Conservation (phyloP, 2,113 vertebrate species). For the Pseudorectes ferrugineus region DNA sequence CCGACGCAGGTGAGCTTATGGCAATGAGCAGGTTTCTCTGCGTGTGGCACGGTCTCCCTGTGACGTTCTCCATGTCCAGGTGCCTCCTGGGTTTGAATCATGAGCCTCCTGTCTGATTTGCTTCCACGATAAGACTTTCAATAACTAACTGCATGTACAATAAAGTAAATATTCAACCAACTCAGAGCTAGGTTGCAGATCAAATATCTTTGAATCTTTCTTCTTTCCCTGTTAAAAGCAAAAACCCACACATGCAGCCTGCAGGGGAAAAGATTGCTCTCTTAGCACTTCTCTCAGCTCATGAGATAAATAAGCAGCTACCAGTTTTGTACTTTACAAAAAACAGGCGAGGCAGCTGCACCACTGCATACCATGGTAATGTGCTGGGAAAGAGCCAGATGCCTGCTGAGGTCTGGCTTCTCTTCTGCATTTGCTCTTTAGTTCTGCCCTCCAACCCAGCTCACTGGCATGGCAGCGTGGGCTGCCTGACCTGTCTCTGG, state of each 20-base stretch:
- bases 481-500: background rate
- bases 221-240: background rate
- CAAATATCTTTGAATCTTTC: background rate
- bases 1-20: accelerated
- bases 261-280: background rate
- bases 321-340: background rate
- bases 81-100: background rate
- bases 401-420: background rate
- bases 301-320: slow-evolving; percentile 10
- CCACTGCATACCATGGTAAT: background rate
- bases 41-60: accelerated
- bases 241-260: background rate
- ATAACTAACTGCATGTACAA: background rate
- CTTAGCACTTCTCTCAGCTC: background rate
- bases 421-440: background rate
- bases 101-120: background rate
- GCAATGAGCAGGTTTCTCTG: background rate
- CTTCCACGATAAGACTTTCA: background rate
- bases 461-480: accelerated
- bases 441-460: background rate
- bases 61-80: background rate
- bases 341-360: background rate
- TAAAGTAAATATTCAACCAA: slow-evolving; percentile 25
- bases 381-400: background rate
- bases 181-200: background rate